phyloP scores from a whole-genome alignment of 2,113 vertebrate genomes.

The Marcusenius ussheri region DNA sequence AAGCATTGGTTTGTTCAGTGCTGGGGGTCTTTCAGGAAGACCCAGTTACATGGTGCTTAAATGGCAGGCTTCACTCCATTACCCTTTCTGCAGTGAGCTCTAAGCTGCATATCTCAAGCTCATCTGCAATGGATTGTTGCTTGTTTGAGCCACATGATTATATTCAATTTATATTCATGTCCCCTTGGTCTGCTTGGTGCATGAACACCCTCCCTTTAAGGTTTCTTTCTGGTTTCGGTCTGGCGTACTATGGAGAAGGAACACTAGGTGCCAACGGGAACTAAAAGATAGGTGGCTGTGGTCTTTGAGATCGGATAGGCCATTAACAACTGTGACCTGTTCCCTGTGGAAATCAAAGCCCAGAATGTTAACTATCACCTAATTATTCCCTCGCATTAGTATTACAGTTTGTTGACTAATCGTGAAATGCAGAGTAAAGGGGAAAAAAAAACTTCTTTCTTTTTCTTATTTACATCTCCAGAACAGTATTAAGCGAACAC shows the following conservation, averaged over 20 bases:
- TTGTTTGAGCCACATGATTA: slow-evolving; percentile 2
- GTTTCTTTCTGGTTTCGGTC: not conserved
- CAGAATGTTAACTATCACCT: not conserved
- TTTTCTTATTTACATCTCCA: not conserved
- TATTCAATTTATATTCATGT: not conserved
- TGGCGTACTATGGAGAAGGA: not conserved
- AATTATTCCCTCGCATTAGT: not conserved
- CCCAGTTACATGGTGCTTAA: not conserved
- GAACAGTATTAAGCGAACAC: not conserved
- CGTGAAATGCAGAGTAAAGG: no score
- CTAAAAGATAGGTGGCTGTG: slow-evolving; percentile 15
- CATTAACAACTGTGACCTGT: not conserved
- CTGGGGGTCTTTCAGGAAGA: not conserved
- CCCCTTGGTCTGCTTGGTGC: not conserved
- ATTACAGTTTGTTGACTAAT: not conserved
- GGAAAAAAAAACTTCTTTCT: no score
- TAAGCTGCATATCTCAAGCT: not conserved
- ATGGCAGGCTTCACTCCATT: not conserved
- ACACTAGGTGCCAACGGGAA: slow-evolving; percentile 59
- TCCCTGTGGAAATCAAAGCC: not conserved
- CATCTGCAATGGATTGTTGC: slow-evolving; percentile 9
- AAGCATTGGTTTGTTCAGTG: not conserved
- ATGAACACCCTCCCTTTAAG: not conserved
- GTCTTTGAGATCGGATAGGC: not conserved
- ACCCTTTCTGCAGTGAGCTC: not conserved